Percentiles rank a stretch among this genome's conserved stretches.
Evolutionary conservation across 2,113 vertebrate species (phyloP).

Genomic region (Psettodes erumei): DNA sequence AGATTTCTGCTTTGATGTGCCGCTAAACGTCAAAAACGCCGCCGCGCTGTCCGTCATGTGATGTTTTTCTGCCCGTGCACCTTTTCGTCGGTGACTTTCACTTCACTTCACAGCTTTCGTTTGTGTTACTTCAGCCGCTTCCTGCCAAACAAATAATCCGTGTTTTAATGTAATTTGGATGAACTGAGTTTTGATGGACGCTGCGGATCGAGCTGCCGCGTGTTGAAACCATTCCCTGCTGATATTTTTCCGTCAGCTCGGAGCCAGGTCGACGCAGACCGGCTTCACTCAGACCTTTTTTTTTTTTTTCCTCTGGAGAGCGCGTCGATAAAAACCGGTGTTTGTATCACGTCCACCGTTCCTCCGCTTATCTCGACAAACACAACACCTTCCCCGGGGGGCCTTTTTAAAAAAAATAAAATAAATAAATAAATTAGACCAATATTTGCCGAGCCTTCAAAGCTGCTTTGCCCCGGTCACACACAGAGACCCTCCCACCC

Average conservation of each 20-base stretch:
- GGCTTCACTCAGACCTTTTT: conserved; percentile 18
- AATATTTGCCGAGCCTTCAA: conserved; percentile 76
- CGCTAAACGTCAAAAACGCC: not conserved
- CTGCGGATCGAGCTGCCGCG: no score
- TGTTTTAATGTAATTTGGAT: not conserved
- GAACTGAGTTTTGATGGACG: no score
- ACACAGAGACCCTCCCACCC: conserved; percentile 52
- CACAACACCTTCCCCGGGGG: conserved; percentile 45
- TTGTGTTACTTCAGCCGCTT: no score
- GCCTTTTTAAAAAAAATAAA: conserved; percentile 20
- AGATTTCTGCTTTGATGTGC: not conserved
- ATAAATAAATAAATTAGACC: conserved; percentile 63
- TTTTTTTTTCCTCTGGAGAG: no score
- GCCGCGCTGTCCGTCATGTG: conserved; percentile 46
- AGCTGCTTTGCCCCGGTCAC: conserved; percentile 50
- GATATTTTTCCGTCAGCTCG: no score
- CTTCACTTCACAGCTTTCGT: conserved; percentile 44
- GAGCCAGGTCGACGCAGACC: conserved; percentile 20
- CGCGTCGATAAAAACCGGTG: conserved; percentile 30
- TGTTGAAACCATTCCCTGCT: not conserved
- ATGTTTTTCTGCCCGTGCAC: conserved; percentile 43
- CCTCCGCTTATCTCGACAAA: conserved; percentile 66
- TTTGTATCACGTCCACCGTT: conserved; percentile 46
- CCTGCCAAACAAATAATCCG: not conserved
- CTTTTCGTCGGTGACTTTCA: no score